Base-by-base conservation (phyloP, 2,113 vertebrate species). In the Anolis sagrei region DNA sequence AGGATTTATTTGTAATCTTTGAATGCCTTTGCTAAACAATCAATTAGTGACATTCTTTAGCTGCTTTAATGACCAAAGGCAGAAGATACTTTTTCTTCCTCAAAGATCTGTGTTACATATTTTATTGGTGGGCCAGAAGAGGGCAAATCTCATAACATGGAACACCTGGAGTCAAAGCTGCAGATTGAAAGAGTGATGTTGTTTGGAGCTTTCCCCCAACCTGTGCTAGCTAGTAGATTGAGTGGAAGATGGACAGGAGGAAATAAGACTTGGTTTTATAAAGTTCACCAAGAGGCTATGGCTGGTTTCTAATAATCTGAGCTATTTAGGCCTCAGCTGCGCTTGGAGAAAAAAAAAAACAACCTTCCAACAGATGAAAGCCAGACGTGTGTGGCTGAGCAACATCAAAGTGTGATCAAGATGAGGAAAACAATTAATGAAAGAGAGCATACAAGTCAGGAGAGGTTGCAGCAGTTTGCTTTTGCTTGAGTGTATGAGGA, bases 21-120 rank as follows among this genome's bases (percentile, higher is more conserved):
- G 6, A 68, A 64, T 74, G 6, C 87, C 32, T 86, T 85, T 58
- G 36, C 61, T 81, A 83, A 68, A 69, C 62, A 86, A 32, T 89
- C 78, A 92, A 89, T 58, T 88, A 87, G 89, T 81, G 64, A 73
- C 23, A 83, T 76, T 89, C 61, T 68, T 88, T 39, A 86, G 92
- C 89, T 79, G 7, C 84, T 89, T 91, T 87, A 77, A 89, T 64
- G 29, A 89, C 73, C 76, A 88, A 64, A 49, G 78, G 27, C 9
- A 81, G 89, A 88, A 85, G 58, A 73, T 84, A 76, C 51, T 77
- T 44, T n/a, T 2, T 36, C n/a, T 7, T 83, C 4, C 19, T 27
- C 11, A 79, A 83, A 27, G 9, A 39, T 44, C 51, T 51, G 18
- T 87, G 73, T 88, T 73, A 86, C 64, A 87, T 44, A 51, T 32